Evolutionary conservation across 1,140 invertebrate genomes (phyloP).

Genomic region (Ceratoteleas bidentatus): DNA sequence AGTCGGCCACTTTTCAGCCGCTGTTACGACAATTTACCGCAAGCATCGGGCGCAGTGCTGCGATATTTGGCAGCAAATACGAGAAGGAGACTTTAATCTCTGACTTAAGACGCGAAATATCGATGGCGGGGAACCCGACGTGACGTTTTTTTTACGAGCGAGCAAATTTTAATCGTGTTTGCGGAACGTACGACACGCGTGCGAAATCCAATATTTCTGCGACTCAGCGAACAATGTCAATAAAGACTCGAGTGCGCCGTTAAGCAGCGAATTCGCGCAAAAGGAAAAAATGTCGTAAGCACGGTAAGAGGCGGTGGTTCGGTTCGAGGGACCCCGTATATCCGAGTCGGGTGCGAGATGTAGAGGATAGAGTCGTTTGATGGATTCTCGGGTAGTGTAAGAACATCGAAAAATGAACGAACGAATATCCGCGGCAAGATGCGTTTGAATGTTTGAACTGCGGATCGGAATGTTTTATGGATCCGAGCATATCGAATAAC

Average conservation of each 20-base stretch:
- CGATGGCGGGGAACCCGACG: neutral
- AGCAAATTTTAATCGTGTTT: neutral
- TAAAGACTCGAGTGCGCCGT: neutral
- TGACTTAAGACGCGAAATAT: neutral
- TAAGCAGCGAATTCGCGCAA: neutral
- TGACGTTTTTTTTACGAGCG: neutral
- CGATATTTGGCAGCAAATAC: constrained; percentile 4
- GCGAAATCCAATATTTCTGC: neutral
- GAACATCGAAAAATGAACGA: constrained; percentile 4
- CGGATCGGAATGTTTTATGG: constrained; percentile 5
- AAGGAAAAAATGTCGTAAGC: neutral
- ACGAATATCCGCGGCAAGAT: neutral
- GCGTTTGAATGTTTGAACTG: constrained; percentile 18
- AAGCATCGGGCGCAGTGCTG: neutral
- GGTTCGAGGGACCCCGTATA: neutral
- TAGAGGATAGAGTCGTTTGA: neutral
- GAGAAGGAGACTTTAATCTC: neutral
- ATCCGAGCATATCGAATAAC: constrained; percentile 10
- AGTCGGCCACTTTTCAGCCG: constrained; percentile 7
- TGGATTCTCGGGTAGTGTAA: neutral
- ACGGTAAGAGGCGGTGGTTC: too few relatives aligned
- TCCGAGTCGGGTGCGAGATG: neutral
- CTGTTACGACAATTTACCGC: constrained; percentile 10
- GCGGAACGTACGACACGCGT: neutral
- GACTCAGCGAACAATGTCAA: neutral